Evolutionary conservation across 2,797 vertebrate genomes (phyloP).

Genomic region (Hippocampus kuda): DNA sequence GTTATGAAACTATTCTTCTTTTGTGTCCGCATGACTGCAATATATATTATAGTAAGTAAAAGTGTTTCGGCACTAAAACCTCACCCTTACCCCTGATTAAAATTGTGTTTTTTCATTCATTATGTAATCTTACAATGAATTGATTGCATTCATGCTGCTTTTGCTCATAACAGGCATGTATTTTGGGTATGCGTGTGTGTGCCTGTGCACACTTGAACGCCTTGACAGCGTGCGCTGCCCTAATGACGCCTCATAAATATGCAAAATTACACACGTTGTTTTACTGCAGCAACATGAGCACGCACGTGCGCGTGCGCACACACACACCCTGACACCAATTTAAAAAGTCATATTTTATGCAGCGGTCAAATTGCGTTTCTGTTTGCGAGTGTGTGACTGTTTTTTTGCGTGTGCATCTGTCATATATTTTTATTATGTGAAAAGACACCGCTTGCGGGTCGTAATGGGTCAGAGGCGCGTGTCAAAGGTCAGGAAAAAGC

Average conservation of each 20-base stretch:
- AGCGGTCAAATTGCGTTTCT: neutral
- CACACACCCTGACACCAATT: too few species aligned
- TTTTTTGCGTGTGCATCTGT: too few species aligned
- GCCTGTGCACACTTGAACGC: neutral
- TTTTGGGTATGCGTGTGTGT: conserved; percentile 7
- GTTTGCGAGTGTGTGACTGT: neutral
- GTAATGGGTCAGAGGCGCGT: conserved; percentile 3
- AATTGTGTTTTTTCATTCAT: neutral
- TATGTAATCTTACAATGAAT: neutral
- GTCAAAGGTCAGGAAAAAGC: conserved; percentile 16
- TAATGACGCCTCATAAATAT: conserved; percentile 1
- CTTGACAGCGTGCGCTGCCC: neutral
- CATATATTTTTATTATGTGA: too few species aligned
- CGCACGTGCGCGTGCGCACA: neutral
- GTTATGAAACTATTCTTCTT: too few species aligned
- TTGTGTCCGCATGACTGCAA: too few species aligned
- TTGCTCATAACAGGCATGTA: neutral
- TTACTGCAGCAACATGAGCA: neutral
- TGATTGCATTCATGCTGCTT: neutral
- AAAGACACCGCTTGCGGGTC: neutral
- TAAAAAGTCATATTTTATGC: too few species aligned
- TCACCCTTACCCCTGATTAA: neutral
- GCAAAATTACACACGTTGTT: neutral
- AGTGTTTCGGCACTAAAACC: neutral
- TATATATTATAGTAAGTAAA: too few species aligned